Evolutionary conservation across 2,888 invertebrate species (phyloP), one percentile per base, ranked within the genome.

Genomic region (Hemistola chrysoprasaria): DNA sequence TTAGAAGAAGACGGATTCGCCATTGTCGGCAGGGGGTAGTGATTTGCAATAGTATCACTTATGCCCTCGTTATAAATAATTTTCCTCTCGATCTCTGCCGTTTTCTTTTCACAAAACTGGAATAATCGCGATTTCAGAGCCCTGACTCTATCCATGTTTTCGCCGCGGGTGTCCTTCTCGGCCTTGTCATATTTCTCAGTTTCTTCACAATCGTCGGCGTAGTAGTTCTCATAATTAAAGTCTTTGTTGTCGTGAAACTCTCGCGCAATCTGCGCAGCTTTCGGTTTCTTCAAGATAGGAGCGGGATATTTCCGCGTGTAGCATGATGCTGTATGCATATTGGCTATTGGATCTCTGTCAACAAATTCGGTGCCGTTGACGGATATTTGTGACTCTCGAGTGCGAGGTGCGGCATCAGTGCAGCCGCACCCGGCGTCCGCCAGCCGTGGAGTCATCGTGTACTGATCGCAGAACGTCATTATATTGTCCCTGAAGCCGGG

Each of bases 11-110:
- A 36, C 5, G 55, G 46, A 2, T 34, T 8, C 6, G 10, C 29
- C 1, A 31, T 30, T 0, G 53, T 23, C 6, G 24, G 6, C n/a
- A 45, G 10, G 2, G 50, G 53, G 22, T 48, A 29, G 2, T 40
- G 44, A 16, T 53, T 37, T 0, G 62, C 48, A 11, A 65, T 45
- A 0, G 22, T 21, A 33, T 81, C 74, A 44, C 70, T 71, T 9
- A 81, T 81, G 8, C 81, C 82, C 53, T 84, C 82, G 33, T 82
- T 81, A 47, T 81, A 82, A 22, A 80, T 40, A 8, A 61, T 66
- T 45, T 59, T 76, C 30, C 71, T 64, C 10, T 2, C 20, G 24
- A 25, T 21, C 1, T 8, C 10, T 11, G 23, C n/a, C 43, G 32
- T 22, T 31, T 40, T 54, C 11, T 47, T 51, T 8, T 33, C 50